phyloP scores from a whole-genome alignment of 2,113 vertebrate genomes.

The Eclectus roratus region DNA sequence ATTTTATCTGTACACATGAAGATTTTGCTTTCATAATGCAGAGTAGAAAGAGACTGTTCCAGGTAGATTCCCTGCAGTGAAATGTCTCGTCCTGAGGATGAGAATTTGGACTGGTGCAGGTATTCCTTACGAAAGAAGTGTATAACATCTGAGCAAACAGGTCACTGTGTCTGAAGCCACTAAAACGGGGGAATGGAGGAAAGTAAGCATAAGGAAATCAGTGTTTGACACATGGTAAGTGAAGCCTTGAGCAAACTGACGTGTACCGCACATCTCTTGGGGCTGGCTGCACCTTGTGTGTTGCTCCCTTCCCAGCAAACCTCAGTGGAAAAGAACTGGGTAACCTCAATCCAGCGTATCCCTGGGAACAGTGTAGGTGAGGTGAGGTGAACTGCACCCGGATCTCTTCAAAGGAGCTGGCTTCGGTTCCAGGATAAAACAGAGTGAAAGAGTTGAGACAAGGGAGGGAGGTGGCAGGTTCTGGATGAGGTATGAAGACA shows the following conservation, averaged over 20 bases:
- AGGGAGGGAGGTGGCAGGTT: not conserved
- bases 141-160: not conserved
- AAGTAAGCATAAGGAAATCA: not conserved
- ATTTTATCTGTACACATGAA: slow-evolving; percentile 29
- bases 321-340: not conserved
- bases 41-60: not conserved
- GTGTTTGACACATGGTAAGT: not conserved
- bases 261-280: not conserved
- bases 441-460: not conserved
- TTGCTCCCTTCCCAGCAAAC: not conserved
- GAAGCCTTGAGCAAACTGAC: not conserved
- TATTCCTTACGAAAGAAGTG: not conserved
- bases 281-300: not conserved
- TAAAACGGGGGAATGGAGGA: not conserved
- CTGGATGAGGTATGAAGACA: not conserved
- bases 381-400: not conserved
- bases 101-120: not conserved
- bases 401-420: not conserved
- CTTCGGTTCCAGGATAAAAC: not conserved
- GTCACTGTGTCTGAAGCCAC: not conserved
- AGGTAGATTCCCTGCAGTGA: not conserved
- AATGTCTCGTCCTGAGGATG: not conserved
- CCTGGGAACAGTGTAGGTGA: not conserved
- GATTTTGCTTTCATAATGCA: not conserved
- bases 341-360: rapidly evolving